Percentiles rank a stretch among this genome's conserved stretches.
These are phyloP conservation scores for Furcula furcula DNA, from an alignment of 2,888 invertebrate genomes.

Conservation along the genomic window DNA sequence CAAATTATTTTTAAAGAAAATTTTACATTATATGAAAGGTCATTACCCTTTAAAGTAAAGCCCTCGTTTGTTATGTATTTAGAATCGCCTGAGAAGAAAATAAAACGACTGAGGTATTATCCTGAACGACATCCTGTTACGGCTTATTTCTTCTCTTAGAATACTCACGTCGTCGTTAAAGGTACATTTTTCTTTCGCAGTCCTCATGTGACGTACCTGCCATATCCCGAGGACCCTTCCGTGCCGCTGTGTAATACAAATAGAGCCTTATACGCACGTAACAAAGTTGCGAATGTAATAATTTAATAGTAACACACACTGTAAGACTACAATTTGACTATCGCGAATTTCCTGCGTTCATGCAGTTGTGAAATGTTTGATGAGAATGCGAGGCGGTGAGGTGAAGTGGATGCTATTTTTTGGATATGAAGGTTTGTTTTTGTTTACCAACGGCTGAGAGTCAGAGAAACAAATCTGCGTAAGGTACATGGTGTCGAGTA, in stretches of 20 bases:
- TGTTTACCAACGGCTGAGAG: conserved; percentile 42
- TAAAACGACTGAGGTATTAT: conserved; percentile 73
- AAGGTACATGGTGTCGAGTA: conserved; percentile 80
- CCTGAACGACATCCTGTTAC: conserved; percentile 79
- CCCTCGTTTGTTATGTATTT: conserved; percentile 33
- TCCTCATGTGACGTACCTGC: conserved; percentile 73
- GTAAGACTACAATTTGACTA: conserved; percentile 82
- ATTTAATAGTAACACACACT: conserved; percentile 72
- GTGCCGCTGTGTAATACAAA: conserved; percentile 56
- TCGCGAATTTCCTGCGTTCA: conserved; percentile 76
- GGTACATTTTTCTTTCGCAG: conserved; percentile 81
- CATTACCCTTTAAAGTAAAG: conserved; percentile 19
- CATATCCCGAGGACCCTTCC: conserved; percentile 70
- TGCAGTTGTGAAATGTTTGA: conserved; percentile 60
- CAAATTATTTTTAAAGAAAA: no score
- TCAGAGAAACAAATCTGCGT: conserved; percentile 80
- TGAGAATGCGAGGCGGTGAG: conserved; percentile 36
- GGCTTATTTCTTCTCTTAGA: conserved; percentile 77
- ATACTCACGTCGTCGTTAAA: conserved; percentile 78
- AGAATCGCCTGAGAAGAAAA: conserved; percentile 56
- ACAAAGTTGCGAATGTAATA: conserved; percentile 77
- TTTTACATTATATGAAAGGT: conserved; percentile 2
- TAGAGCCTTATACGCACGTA: conserved; percentile 66
- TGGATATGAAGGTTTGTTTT: conserved; percentile 56
- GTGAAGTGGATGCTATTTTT: conserved; percentile 54